phyloP scores from a whole-genome alignment of 92 coral and sea anemone genomes.

The Meandrina meandrites region DNA sequence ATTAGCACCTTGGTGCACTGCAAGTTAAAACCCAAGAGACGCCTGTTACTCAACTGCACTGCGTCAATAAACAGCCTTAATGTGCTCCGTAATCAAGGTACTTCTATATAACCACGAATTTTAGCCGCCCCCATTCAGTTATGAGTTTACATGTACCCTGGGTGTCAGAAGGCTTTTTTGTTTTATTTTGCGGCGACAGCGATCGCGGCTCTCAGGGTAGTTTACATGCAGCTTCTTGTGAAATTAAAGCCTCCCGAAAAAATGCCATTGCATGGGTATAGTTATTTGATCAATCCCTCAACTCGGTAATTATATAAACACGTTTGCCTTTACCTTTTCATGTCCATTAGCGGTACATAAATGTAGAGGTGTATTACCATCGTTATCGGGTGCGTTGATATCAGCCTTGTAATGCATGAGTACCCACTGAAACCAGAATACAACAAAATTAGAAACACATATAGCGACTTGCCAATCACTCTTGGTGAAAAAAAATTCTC shows the following conservation, averaged over 20 bases:
- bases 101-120: no score
- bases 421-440: slow-evolving; percentile 62
- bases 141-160: no score
- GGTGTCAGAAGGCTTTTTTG: no score
- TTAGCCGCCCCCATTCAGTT: no score
- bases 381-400: slow-evolving; percentile 88
- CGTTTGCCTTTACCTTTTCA: slow-evolving; percentile 63
- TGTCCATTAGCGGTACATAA: slow-evolving; percentile 94
- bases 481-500: no score
- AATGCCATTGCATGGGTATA: neutral
- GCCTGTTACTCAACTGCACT: neutral
- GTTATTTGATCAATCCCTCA: neutral
- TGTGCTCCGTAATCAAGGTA: neutral
- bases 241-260: neutral
- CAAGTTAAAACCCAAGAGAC: neutral
- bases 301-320: neutral
- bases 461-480: neutral
- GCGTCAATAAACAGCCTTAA: neutral
- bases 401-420: slow-evolving; percentile 94
- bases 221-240: neutral
- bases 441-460: neutral
- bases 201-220: no score
- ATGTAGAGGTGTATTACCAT: slow-evolving; percentile 93
- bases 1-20: slow-evolving; percentile 85
- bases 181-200: no score